Evolutionary conservation across 2,113 vertebrate genomes (phyloP).

Genomic region (Malaclemys terrapin): DNA sequence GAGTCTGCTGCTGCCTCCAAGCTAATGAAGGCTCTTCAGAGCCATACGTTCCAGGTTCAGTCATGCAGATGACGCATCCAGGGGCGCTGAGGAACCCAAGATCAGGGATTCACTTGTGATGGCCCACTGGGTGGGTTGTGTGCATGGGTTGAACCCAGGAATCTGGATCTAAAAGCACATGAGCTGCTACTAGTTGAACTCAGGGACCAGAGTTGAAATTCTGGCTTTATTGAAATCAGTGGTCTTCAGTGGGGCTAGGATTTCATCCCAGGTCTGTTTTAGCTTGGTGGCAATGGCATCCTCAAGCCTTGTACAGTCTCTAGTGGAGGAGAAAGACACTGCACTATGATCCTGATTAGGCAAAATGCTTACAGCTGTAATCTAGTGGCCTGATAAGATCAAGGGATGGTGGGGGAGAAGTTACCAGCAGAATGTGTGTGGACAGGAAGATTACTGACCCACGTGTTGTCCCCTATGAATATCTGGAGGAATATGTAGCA

Average conservation of each 20-base stretch:
- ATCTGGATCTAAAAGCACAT: background rate
- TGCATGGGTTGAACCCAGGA: accelerated
- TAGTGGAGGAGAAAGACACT: too few relatives aligned
- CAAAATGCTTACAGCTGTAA: too few relatives aligned
- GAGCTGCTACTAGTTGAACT: background rate
- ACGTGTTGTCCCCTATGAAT: too few relatives aligned
- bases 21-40: background rate
- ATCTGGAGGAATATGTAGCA: background rate
- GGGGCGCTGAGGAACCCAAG: background rate
- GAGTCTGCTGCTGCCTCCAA: background rate
- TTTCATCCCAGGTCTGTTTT: background rate
- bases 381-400: background rate
- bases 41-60: background rate
- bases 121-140: background rate
- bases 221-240: background rate
- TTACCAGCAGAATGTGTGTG: background rate
- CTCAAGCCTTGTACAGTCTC: background rate
- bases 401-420: background rate
- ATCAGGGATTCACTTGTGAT: background rate
- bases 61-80: background rate
- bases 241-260: background rate
- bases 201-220: background rate
- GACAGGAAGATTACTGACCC: background rate
- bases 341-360: too few relatives aligned
- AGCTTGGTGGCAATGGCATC: background rate